Conservation (phyloP, 2,888 invertebrate genomes). For the Callyntrura guangdongensis region DNA sequence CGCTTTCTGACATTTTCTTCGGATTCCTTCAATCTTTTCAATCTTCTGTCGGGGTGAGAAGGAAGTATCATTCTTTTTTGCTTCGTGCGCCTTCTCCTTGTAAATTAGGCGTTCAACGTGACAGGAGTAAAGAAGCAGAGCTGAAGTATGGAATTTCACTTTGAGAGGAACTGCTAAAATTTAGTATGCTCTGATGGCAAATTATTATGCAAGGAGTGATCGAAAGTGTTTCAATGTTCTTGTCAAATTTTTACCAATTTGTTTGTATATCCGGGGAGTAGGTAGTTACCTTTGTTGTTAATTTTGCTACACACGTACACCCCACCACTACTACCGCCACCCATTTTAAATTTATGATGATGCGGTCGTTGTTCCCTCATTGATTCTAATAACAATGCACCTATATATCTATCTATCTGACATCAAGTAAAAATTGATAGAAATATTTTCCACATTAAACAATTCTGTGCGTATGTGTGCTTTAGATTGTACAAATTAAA, state of each 20-base stretch:
- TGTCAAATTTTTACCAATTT: constrained; percentile 41
- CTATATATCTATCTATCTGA: neutral
- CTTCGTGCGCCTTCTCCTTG: neutral
- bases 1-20: constrained; percentile 36
- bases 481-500: neutral
- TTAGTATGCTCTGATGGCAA: constrained; percentile 36
- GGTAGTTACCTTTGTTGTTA: too few species aligned
- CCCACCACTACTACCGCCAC: too few species aligned
- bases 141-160: constrained; percentile 25
- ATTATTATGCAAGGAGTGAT: constrained; percentile 43
- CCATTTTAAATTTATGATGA: constrained; percentile 6
- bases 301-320: neutral
- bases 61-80: neutral
- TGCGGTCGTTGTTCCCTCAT: neutral
- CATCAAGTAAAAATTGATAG: constrained; percentile 1
- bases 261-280: constrained; percentile 25
- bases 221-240: neutral
- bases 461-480: too few species aligned
- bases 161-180: constrained; percentile 35
- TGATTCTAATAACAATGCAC: neutral
- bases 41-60: too few species aligned
- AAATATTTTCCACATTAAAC: too few species aligned
- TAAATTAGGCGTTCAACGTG: neutral
- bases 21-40: neutral
- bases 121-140: constrained; percentile 2